A percentile compares a stretch with the other conserved stretches of the same genome.
phyloP scores from a whole-genome alignment of 2,113 vertebrate genomes.

The Apaloderma vittatum region DNA sequence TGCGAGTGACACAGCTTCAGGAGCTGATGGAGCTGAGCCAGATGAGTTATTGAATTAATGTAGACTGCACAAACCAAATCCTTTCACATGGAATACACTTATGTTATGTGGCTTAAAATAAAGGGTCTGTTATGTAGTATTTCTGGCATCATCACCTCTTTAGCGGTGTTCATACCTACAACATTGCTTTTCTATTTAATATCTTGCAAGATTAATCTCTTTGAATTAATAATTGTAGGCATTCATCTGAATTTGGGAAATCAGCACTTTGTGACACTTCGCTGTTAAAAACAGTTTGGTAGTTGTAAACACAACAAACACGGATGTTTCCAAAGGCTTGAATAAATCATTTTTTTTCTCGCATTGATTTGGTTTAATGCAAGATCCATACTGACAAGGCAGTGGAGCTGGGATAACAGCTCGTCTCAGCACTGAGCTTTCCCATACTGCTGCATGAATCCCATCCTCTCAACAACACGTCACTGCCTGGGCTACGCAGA shows the following conservation, averaged over 20 bases:
- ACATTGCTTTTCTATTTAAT: background rate
- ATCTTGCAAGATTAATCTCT: background rate
- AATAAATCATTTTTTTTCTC: background rate
- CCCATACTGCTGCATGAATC: background rate
- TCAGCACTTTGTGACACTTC: background rate
- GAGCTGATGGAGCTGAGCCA: background rate
- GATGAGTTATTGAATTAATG: background rate
- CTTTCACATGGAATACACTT: background rate
- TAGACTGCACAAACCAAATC: background rate
- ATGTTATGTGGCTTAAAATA: background rate
- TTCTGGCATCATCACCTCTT: background rate
- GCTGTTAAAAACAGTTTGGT: background rate
- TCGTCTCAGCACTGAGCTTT: background rate
- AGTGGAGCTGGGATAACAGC: background rate
- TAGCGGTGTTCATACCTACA: background rate
- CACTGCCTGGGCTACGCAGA: background rate
- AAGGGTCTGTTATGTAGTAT: background rate
- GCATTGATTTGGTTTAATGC: background rate
- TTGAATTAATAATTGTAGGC: background rate
- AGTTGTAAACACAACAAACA: background rate
- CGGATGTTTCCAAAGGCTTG: background rate
- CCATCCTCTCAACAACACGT: background rate
- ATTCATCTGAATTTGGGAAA: background rate
- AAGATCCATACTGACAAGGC: background rate
- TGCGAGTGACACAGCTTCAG: background rate